Percentiles rank a stretch among this genome's conserved stretches.
Evolutionary conservation across 2,797 vertebrate genomes (phyloP).

Genomic region (Enoplosus armatus): DNA sequence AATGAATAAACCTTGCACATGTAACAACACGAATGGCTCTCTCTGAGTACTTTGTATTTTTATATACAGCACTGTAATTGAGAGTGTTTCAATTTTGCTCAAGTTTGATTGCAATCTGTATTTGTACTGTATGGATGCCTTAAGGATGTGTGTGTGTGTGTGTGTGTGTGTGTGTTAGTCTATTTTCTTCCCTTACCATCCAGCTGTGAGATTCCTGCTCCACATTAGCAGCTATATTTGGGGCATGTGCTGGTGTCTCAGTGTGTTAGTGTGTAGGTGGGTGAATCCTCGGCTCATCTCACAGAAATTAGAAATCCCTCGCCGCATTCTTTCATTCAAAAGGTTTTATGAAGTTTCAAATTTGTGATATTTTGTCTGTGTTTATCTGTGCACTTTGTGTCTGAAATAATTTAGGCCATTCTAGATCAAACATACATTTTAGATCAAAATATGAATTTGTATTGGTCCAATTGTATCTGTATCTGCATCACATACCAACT

Average conservation of each 20-base stretch:
- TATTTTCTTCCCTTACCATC: constrained; percentile 45
- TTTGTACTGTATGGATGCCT: not conserved
- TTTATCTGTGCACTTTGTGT: not conserved
- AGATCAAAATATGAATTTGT: not conserved
- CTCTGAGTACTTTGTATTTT: not conserved
- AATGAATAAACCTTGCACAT: not conserved
- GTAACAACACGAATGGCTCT: not conserved
- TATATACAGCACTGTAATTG: not conserved
- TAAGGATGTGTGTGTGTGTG: constrained; percentile 8
- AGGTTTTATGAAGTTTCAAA: not conserved
- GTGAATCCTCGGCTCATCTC: constrained; percentile 46
- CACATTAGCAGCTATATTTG: constrained; percentile 39
- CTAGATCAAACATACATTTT: not conserved
- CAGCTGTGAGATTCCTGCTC: constrained; percentile 72
- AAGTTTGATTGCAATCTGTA: not conserved
- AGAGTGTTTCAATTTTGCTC: not conserved
- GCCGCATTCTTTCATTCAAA: constrained; percentile 1
- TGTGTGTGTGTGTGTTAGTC: constrained; percentile 16
- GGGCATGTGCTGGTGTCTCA: constrained; percentile 50
- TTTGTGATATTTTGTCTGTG: not conserved
- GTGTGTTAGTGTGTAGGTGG: constrained; percentile 54
- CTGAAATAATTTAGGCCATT: not conserved
- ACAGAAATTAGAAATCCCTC: constrained; percentile 23
- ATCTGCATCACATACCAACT: not conserved
- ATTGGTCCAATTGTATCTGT: not conserved